These are phyloP conservation scores for Crypturellus undulatus DNA, from an alignment of 2,113 vertebrate species.

Conservation along the genomic window DNA sequence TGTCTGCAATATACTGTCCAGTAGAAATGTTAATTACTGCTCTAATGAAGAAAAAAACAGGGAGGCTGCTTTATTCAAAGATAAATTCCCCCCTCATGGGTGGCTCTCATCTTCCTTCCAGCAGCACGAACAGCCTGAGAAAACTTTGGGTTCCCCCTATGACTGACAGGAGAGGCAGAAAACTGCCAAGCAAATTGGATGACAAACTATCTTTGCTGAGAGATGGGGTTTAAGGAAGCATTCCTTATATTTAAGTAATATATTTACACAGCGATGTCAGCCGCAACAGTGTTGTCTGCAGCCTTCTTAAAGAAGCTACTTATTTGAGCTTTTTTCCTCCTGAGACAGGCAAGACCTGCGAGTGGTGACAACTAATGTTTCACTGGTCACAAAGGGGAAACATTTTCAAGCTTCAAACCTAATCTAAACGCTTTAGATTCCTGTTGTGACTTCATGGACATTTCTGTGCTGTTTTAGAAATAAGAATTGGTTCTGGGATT, in stretches of 20 bases:
- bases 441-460: neutral
- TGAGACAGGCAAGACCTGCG: neutral
- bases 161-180: neutral
- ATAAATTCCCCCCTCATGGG: neutral
- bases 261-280: conserved; percentile 15
- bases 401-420: neutral
- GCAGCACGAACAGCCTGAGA: neutral
- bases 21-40: neutral
- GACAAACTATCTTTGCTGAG: neutral
- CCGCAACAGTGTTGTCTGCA: conserved; percentile 27
- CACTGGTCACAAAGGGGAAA: conserved; percentile 42
- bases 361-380: conserved; percentile 46
- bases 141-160: neutral
- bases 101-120: neutral
- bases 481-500: conserved; percentile 6
- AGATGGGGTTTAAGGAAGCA: neutral
- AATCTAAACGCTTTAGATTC: conserved; percentile 33
- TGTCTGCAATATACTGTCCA: neutral
- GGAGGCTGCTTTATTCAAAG: neutral
- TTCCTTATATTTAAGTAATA: neutral
- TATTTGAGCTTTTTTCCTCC: conserved; percentile 24
- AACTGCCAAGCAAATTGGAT: neutral
- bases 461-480: neutral
- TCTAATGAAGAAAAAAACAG: neutral
- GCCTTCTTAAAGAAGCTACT: conserved; percentile 42